phyloP scores from a whole-genome alignment of 2,113 vertebrate species.

The Zosterops lateralis region DNA sequence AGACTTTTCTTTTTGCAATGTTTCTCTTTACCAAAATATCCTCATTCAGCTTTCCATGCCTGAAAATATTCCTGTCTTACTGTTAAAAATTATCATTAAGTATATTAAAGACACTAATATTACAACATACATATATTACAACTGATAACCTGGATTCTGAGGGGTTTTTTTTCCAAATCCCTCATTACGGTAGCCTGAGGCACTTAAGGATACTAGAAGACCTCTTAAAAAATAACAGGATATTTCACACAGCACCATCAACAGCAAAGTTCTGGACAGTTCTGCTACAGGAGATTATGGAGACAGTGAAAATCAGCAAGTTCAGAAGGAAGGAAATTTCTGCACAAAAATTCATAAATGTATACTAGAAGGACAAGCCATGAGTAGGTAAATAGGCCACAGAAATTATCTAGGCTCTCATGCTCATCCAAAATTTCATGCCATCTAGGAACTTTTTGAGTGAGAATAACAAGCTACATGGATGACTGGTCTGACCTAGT shows the following conservation, averaged over 20 bases:
- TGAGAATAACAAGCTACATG: neutral
- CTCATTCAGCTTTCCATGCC: neutral
- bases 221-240: neutral
- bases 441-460: neutral
- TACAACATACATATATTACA: neutral
- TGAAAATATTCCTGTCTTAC: neutral
- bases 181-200: neutral
- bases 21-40: neutral
- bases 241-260: neutral
- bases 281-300: neutral
- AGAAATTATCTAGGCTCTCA: neutral
- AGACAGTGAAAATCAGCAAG: neutral
- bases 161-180: neutral
- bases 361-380: neutral
- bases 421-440: neutral
- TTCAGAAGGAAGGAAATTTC: neutral
- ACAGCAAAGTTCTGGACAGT: neutral
- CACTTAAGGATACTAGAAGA: neutral
- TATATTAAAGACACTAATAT: neutral
- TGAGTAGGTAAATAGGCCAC: neutral
- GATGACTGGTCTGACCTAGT: neutral
- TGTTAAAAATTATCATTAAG: neutral
- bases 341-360: neutral
- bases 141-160: neutral
- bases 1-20: neutral